Base-by-base conservation (phyloP, 2,797 vertebrate genomes). In the Triplophysa yarkandensis region DNA sequence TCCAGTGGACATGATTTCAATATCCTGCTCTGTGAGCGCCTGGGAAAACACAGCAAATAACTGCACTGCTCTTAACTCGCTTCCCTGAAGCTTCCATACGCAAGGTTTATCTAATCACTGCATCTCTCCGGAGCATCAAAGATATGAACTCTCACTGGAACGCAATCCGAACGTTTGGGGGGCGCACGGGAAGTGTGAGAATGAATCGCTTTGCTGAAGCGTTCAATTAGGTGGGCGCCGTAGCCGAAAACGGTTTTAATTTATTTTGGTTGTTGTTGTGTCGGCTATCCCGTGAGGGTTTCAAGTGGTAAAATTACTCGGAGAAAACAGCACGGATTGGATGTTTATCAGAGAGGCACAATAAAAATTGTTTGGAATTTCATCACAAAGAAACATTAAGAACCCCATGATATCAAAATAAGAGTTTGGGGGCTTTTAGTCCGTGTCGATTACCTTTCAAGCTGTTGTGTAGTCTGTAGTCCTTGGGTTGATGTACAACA, bases 41-140 rank as follows among this genome's bases (percentile, higher is more conserved):
- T 76, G 69, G 69, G 65, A 78, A 69, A 36, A 77, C 55, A 69
- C 58, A 71, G 78, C 77, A 75, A 80, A 80, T 77, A 82, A 77
- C 76, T 72, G 54, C 66, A 73, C 65, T 65, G 76, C 57, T 74
- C 66, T 66, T 64, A 71, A 77, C 65, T 74, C 70, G 64, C 63
- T 62, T 66, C 60, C 25, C 60, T 74, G 61, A 66, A 65, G 66
- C 43, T 46, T 79, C 55, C 70, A 61, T 78, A 77, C 67, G 39
- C 52, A 25, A 30, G 14, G 23, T 58, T 68, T 77, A 81, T 83
- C 77, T 81, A 76, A 79, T 77, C 63, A 27, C 28, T 28, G 27
- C 74, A 66, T 77, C 74, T 77, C 65, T 25, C 39, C 25, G 67
- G 75, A 34, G 65, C 70, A 32, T 52, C 44, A 39, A 61, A 69